Conservation (phyloP, 2,113 vertebrate species). For the Ailuropoda melanoleuca region DNA sequence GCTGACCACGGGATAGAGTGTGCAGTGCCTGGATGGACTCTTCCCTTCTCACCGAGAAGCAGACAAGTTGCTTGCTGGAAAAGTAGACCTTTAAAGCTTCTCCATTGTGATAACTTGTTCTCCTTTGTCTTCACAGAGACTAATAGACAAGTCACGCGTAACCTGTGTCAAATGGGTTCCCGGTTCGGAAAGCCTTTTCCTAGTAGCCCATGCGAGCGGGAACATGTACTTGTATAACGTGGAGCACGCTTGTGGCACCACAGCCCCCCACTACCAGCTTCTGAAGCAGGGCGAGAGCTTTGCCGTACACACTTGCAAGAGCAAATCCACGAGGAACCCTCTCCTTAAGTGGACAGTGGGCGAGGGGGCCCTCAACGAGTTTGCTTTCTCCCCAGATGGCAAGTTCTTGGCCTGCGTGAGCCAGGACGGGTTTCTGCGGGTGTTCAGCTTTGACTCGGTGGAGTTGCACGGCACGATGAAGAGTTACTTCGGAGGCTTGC, state of each 20-base stretch:
- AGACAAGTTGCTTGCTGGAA: neutral
- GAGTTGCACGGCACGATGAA: slow-evolving; percentile 99
- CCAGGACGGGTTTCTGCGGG: slow-evolving; percentile 97
- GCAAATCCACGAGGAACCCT: slow-evolving; percentile 98
- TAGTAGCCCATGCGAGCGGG: slow-evolving; percentile 98
- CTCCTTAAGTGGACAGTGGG: slow-evolving; percentile 98
- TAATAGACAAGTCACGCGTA: slow-evolving; percentile 99
- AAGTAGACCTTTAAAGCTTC: neutral
- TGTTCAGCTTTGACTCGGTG: slow-evolving; percentile 97
- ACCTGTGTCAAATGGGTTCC: slow-evolving; percentile 99
- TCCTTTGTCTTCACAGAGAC: slow-evolving; percentile 92
- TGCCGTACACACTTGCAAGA: slow-evolving; percentile 98
- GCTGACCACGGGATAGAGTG: neutral
- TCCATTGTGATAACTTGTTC: slow-evolving; percentile 78
- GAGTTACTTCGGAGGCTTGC: slow-evolving; percentile 98
- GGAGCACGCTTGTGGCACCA: slow-evolving; percentile 97
- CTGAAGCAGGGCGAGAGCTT: slow-evolving; percentile 98
- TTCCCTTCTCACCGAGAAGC: neutral
- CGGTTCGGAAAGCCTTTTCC: slow-evolving; percentile 97
- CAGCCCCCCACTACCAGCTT: slow-evolving; percentile 98
- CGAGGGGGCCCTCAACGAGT: slow-evolving; percentile 97
- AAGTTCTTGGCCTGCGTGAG: slow-evolving; percentile 97
- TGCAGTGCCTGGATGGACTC: neutral
- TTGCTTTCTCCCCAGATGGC: slow-evolving; percentile 98
- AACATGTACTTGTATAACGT: slow-evolving; percentile 99